Percentiles rank a stretch among this genome's conserved stretches.
Evolutionary conservation across 2,113 vertebrate genomes (phyloP).

Genomic region (Oryctolagus cuniculus): DNA sequence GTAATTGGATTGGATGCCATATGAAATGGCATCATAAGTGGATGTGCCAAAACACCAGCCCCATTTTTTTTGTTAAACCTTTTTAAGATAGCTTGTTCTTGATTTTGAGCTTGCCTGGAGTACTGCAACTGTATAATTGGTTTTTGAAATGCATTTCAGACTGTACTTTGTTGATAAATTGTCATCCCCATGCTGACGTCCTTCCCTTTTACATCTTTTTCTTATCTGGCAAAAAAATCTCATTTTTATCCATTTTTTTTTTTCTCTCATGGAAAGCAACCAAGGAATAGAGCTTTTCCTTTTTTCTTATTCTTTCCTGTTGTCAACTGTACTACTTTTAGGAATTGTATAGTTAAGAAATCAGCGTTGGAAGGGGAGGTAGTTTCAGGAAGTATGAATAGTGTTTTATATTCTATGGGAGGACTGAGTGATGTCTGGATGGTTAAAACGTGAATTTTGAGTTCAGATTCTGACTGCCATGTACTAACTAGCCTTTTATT

Average conservation of each 20-base stretch:
- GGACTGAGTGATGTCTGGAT: background rate
- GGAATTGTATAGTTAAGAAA: background rate
- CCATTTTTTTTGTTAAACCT: background rate
- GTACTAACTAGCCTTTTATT: background rate
- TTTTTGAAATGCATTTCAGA: background rate
- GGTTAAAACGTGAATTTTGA: constrained; percentile 23
- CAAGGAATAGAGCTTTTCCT: background rate
- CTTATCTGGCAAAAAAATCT: background rate
- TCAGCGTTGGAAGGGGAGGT: background rate
- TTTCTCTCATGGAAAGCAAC: background rate
- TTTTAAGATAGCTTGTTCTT: background rate
- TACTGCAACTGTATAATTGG: background rate
- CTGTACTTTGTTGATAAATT: background rate
- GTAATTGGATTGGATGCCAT: too few species aligned
- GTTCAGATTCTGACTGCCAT: background rate
- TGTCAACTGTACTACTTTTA: background rate
- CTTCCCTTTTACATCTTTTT: background rate
- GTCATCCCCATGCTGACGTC: background rate
- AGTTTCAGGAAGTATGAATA: constrained; percentile 15
- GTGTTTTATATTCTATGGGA: background rate
- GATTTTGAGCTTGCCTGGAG: background rate
- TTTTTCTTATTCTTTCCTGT: background rate
- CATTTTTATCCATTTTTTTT: background rate
- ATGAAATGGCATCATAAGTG: too few species aligned
- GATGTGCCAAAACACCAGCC: too few species aligned